These are phyloP conservation scores for Lithobates pipiens DNA, from an alignment of 2,797 vertebrate species.

Conservation along the genomic window DNA sequence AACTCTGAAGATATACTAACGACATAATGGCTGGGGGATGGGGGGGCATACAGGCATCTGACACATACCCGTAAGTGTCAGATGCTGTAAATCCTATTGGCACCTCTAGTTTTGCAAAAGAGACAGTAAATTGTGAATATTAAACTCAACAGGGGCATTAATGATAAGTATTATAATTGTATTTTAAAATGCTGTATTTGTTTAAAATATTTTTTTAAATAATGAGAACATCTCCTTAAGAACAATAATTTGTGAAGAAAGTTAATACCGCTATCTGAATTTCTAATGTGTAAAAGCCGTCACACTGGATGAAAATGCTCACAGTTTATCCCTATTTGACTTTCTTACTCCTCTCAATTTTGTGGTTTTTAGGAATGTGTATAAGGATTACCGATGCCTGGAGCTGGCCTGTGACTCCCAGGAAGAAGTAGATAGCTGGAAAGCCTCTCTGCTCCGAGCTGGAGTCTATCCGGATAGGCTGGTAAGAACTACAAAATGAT, in stretches of 20 bases:
- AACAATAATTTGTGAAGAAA: background rate
- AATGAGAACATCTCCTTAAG: background rate
- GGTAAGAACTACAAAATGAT: conserved; percentile 70
- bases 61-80: no score
- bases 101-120: no score
- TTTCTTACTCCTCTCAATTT: conserved; percentile 14
- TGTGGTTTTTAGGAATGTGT: conserved; percentile 86
- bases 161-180: no score
- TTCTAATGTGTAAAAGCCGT: background rate
- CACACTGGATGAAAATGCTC: background rate
- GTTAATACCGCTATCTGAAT: background rate
- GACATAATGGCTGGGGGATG: no score
- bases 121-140: no score
- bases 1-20: no score
- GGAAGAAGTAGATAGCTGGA: conserved; percentile 95
- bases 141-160: no score
- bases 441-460: conserved; percentile 89
- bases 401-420: conserved; percentile 89
- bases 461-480: conserved; percentile 86
- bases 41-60: no score
- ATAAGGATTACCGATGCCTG: conserved; percentile 93
- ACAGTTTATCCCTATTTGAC: background rate
- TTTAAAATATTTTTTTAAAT: no score
- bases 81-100: no score
- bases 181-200: no score